Conservation (phyloP, 2,113 vertebrate species). For the Zootoca vivipara region DNA sequence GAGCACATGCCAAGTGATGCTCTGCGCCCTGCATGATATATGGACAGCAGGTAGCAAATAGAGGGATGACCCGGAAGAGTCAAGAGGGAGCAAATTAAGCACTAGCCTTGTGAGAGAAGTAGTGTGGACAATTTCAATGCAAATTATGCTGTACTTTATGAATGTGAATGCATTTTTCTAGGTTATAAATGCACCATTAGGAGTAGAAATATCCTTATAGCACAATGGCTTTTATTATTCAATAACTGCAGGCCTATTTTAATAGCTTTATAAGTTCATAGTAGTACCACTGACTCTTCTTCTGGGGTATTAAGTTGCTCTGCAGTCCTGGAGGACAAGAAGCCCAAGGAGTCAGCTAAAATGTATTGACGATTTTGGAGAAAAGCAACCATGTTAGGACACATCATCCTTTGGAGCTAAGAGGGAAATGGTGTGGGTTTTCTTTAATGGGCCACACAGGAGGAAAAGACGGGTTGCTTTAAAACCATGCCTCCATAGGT, state of each 20-base stretch:
- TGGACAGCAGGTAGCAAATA: neutral
- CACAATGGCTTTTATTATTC: neutral
- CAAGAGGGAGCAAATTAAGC: neutral
- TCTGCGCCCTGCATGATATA: neutral
- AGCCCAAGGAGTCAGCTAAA: neutral
- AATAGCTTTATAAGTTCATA: neutral
- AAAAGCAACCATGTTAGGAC: neutral
- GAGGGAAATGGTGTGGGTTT: neutral
- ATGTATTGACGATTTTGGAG: neutral
- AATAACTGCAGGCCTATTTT: neutral
- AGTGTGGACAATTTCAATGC: neutral
- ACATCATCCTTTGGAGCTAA: neutral
- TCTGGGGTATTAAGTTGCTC: neutral
- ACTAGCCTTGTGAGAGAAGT: neutral
- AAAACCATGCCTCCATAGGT: neutral
- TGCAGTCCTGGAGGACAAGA: neutral
- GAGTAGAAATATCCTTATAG: neutral
- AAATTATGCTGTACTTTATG: neutral
- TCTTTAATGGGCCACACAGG: neutral
- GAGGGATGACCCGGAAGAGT: neutral
- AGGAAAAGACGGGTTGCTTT: neutral
- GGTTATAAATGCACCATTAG: neutral
- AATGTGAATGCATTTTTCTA: neutral
- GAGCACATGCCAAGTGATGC: neutral
- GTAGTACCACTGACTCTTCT: neutral